These are phyloP conservation scores for Fissipunctia ypsillon DNA, from an alignment of 2,888 invertebrate genomes.

Conservation along the genomic window DNA sequence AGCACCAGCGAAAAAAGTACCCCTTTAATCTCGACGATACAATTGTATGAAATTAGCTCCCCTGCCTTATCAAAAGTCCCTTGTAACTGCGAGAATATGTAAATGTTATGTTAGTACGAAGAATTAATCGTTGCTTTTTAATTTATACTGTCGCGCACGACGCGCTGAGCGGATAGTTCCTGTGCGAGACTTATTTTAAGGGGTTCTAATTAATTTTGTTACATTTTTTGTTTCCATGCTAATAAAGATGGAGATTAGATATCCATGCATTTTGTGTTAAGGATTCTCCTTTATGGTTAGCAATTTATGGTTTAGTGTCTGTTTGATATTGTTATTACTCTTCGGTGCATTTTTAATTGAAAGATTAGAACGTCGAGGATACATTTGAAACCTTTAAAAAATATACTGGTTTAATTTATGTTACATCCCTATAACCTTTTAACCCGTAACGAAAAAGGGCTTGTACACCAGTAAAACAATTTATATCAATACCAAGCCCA, in stretches of 20 bases:
- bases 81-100: conserved; percentile 66
- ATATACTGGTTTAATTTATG: not conserved
- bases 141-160: conserved; percentile 63
- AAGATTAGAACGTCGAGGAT: not conserved
- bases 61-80: conserved; percentile 57
- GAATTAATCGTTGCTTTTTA: conserved; percentile 70
- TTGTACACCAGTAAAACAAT: not conserved
- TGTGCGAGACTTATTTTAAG: conserved; percentile 39
- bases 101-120: conserved; percentile 66
- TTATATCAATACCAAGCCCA: not conserved
- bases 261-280: conserved; percentile 23
- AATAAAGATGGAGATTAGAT: conserved; percentile 48
- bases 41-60: conserved; percentile 62
- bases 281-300: conserved; percentile 8
- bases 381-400: not conserved
- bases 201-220: conserved; percentile 57
- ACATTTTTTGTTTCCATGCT: conserved; percentile 59
- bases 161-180: conserved; percentile 61
- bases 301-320: conserved; percentile 11
- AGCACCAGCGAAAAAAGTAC: conserved; percentile 43
- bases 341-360: conserved; percentile 24
- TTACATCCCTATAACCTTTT: not conserved
- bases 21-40: conserved; percentile 58
- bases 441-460: not conserved
- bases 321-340: conserved; percentile 12